These are phyloP conservation scores for Poecilobothrus nobilitatus DNA, from an alignment of 2,888 invertebrate species.

Conservation along the genomic window DNA sequence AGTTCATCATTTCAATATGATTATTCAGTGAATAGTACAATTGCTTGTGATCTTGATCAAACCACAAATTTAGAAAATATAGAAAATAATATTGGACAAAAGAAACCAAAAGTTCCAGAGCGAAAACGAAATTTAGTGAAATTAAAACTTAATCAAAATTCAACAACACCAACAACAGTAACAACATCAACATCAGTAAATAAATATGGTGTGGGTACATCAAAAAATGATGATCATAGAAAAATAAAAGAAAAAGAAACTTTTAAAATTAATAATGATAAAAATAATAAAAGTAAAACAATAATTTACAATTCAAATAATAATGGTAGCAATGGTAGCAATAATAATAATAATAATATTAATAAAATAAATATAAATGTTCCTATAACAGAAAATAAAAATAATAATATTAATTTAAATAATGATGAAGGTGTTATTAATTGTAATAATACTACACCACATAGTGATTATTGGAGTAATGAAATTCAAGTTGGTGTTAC, in stretches of 20 bases:
- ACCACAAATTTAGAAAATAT: background rate
- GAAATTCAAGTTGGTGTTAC: slow-evolving; percentile 1
- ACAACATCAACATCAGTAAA: no score
- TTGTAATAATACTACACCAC: background rate
- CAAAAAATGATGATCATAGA: no score
- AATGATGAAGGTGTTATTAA: background rate
- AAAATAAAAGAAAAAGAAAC: no score
- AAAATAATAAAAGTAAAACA: no score
- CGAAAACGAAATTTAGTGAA: background rate
- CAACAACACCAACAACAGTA: no score
- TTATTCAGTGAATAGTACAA: slow-evolving; percentile 2
- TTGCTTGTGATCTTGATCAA: background rate
- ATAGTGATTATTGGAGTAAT: background rate
- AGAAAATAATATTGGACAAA: background rate
- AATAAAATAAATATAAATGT: no score
- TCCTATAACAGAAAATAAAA: no score
- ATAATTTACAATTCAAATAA: background rate
- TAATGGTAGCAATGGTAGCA: background rate
- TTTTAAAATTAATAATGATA: background rate
- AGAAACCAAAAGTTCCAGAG: background rate
- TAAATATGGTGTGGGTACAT: no score
- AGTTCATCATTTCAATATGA: slow-evolving; percentile 4
- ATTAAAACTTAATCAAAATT: background rate
- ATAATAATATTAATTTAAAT: background rate
- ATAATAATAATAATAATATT: background rate